Conservation (phyloP, 30 jellyfish, hydroid and myxozoan species). For the Pseudorhiza aurosa region DNA sequence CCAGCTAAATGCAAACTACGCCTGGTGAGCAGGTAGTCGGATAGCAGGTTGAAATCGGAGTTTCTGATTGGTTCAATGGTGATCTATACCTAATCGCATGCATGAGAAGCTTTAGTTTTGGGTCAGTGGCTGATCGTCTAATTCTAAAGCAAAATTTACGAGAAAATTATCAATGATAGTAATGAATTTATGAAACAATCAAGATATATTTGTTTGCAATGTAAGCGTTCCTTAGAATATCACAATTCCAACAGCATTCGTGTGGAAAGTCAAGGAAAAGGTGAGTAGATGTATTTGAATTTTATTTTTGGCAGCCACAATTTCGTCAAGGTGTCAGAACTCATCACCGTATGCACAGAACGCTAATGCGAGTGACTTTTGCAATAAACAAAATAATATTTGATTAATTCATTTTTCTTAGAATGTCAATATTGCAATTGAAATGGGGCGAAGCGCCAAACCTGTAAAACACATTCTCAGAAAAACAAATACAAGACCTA, state of each 20-base stretch:
- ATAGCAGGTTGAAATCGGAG: slow-evolving; percentile 39
- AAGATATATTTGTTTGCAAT: not conserved
- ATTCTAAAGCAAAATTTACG: not conserved
- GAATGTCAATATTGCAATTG: too few relatives aligned
- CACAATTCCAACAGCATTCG: too few relatives aligned
- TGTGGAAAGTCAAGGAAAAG: too few relatives aligned
- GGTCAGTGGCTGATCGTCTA: slow-evolving; percentile 50
- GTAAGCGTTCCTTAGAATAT: too few relatives aligned
- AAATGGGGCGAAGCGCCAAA: too few relatives aligned
- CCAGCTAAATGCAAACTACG: too few relatives aligned
- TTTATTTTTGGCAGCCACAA: too few relatives aligned
- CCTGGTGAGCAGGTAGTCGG: slow-evolving; percentile 58
- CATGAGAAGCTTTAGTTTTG: slow-evolving; percentile 23
- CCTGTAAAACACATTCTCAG: too few relatives aligned
- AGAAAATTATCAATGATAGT: slow-evolving; percentile 20
- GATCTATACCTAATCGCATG: slow-evolving; percentile 43
- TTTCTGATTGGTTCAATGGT: slow-evolving; percentile 24
- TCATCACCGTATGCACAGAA: not conserved
- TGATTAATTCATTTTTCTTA: too few relatives aligned
- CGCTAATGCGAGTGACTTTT: not conserved
- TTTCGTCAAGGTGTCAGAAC: not conserved
- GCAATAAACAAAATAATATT: not conserved
- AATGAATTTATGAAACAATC: not conserved
- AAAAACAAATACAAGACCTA: too few relatives aligned
- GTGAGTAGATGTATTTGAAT: too few relatives aligned